Base-by-base conservation (phyloP, 2,797 vertebrate genomes). In the Pseudotriccus pelzelni region DNA sequence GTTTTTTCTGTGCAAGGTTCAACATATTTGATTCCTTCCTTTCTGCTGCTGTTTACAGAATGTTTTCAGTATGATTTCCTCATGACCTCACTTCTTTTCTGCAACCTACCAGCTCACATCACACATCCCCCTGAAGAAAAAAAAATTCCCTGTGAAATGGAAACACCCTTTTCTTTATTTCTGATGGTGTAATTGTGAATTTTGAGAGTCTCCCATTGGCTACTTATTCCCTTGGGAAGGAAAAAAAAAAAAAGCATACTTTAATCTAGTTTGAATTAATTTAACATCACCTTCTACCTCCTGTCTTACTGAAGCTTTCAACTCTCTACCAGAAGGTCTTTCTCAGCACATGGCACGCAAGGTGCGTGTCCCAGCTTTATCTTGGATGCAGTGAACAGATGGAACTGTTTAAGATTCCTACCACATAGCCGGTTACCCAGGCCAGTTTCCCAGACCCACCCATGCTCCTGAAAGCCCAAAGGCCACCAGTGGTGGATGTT, bases 401-500 rank as follows among this genome's bases (percentile, higher is more conserved):
- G 25, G 34, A 68, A 19, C 6, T 39, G 16, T 7, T 72, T 9
- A 1, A 5, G 0, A 15, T 39, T 44, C 37, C 43, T 50, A 24
- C 59, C 28, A 1, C 34, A 34, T 8, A n/a, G 19, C 27, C 24
- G 19, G 18, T 44, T 37, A 15, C 21, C 68, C 60, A 46, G 69
- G 23, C 24, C 20, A 14, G n/a, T 43, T 32, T 3, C n/a, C 63
- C 66, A 70, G 36, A 20, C 8, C 8, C 49, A 3, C 15, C 24
- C 9, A 1, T 0, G 0, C 46, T 67, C 44, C 64, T 44, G 63
- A 4, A 34, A 89, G 63, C 76, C 56, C 60, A 10, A 13, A 39
- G 27, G 0, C 16, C 59, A 25, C 15, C 24, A 14, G 24, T 2
- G 44, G 2, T 14, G 56, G 55, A 2, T 11, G 58, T 5, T 55